Conservation (phyloP, 2,888 invertebrate genomes). For the Trichogramma dendrolimi region DNA sequence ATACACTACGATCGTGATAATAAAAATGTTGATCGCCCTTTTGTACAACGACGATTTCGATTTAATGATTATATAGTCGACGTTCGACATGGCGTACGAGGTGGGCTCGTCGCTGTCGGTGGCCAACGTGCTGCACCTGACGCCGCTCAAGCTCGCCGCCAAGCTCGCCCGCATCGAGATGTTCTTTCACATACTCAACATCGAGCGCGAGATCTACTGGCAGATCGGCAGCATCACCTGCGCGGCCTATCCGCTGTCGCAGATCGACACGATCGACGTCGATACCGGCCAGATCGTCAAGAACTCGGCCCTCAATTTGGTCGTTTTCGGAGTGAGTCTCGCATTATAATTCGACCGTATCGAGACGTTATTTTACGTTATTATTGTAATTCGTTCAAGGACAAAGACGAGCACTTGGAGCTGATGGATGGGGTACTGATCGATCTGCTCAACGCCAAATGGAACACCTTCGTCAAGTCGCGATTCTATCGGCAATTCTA, state of each 20-base stretch:
- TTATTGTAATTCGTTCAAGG: conserved; percentile 58
- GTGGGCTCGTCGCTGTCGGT: conserved; percentile 85
- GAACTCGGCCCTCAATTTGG: conserved; percentile 90
- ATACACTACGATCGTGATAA: too few relatives aligned
- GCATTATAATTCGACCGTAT: background rate
- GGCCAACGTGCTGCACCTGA: conserved; percentile 80
- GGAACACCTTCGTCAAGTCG: conserved; percentile 94
- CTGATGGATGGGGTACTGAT: conserved; percentile 91
- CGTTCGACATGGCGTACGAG: conserved; percentile 93
- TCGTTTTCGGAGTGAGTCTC: conserved; percentile 85
- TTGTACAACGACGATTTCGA: background rate
- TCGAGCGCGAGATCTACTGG: conserved; percentile 96
- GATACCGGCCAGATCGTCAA: conserved; percentile 90
- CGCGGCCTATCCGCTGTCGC: conserved; percentile 91
- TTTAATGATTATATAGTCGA: conserved; percentile 57
- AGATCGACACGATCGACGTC: conserved; percentile 92
- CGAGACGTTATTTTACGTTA: background rate
- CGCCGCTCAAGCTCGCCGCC: conserved; percentile 89
- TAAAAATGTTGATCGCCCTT: too few relatives aligned
- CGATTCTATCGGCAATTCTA: conserved; percentile 87
- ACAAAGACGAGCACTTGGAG: conserved; percentile 90
- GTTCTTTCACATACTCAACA: conserved; percentile 95
- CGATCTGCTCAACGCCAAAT: conserved; percentile 91
- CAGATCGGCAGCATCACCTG: conserved; percentile 94
- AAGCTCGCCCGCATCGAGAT: conserved; percentile 89